Conservation (phyloP, 1,140 invertebrate species). For the Leptopilina boulardi region DNA sequence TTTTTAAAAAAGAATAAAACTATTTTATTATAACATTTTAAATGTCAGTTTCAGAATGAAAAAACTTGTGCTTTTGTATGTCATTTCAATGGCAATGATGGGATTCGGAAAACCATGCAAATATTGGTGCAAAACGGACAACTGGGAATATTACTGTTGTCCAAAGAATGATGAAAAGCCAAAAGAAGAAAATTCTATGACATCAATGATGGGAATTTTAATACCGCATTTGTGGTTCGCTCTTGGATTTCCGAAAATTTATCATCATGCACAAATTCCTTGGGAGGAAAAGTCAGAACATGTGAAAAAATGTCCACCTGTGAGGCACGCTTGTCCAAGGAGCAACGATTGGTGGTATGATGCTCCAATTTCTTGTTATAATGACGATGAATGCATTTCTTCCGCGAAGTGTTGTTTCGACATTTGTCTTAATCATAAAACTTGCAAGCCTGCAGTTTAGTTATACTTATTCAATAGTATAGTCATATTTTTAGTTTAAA, state of each 20-base stretch:
- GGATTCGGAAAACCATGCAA: slow-evolving; percentile 8
- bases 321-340: background rate
- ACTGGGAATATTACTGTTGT: slow-evolving; percentile 21
- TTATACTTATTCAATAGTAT: background rate
- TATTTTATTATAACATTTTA: background rate
- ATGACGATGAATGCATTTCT: background rate
- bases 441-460: background rate
- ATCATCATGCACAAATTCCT: background rate
- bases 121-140: slow-evolving; percentile 5
- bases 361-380: background rate
- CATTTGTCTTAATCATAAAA: slow-evolving; percentile 15
- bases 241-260: background rate
- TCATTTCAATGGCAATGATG: background rate
- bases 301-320: background rate
- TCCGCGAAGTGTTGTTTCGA: slow-evolving; percentile 7
- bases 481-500: background rate
- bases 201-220: background rate
- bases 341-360: slow-evolving; percentile 18
- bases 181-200: background rate
- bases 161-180: background rate
- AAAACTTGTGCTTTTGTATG: background rate
- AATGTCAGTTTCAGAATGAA: background rate
- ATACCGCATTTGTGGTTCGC: slow-evolving; percentile 6
- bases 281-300: background rate
- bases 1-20: background rate